These are phyloP conservation scores for Pyrochroa serraticornis DNA, from an alignment of 2,888 invertebrate genomes.

Conservation along the genomic window DNA sequence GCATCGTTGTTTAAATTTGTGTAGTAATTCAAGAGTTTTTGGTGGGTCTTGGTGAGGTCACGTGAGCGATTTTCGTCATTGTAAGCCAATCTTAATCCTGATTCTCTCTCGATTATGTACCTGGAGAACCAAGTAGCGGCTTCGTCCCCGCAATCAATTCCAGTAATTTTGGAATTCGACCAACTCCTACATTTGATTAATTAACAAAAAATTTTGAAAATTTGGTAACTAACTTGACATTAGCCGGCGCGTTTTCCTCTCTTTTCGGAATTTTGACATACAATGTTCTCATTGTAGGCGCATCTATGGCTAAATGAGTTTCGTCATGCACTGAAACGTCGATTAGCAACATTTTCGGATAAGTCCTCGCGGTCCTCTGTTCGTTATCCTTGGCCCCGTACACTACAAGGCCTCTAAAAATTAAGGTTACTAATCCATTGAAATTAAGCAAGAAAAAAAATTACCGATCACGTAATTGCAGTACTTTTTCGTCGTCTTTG, in stretches of 20 bases:
- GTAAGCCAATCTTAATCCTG: slow-evolving; percentile 52
- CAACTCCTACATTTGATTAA: slow-evolving; percentile 12
- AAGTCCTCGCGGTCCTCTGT: slow-evolving; percentile 57
- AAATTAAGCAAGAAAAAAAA: not conserved
- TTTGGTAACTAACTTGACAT: slow-evolving; percentile 36
- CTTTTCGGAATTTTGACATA: slow-evolving; percentile 55
- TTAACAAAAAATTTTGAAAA: not conserved
- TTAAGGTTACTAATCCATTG: slow-evolving; percentile 11
- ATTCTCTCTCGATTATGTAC: slow-evolving; percentile 50
- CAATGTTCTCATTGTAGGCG: slow-evolving; percentile 57
- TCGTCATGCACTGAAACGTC: slow-evolving; percentile 55
- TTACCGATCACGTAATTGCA: slow-evolving; percentile 50
- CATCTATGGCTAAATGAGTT: slow-evolving; percentile 56
- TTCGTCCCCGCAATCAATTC: slow-evolving; percentile 68
- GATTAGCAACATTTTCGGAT: slow-evolving; percentile 59
- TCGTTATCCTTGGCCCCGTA: slow-evolving; percentile 55
- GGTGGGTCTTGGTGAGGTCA: slow-evolving; percentile 42
- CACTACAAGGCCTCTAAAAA: slow-evolving; percentile 56
- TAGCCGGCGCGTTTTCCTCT: slow-evolving; percentile 33
- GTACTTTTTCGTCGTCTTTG: slow-evolving; percentile 36
- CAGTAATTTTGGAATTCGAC: slow-evolving; percentile 53
- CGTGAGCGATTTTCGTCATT: slow-evolving; percentile 45
- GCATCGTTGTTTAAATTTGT: slow-evolving; percentile 45
- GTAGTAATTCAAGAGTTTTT: slow-evolving; percentile 43
- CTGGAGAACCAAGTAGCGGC: slow-evolving; percentile 67